Base-by-base conservation (phyloP, 2,113 vertebrate species). In the Indicator maculatus region DNA sequence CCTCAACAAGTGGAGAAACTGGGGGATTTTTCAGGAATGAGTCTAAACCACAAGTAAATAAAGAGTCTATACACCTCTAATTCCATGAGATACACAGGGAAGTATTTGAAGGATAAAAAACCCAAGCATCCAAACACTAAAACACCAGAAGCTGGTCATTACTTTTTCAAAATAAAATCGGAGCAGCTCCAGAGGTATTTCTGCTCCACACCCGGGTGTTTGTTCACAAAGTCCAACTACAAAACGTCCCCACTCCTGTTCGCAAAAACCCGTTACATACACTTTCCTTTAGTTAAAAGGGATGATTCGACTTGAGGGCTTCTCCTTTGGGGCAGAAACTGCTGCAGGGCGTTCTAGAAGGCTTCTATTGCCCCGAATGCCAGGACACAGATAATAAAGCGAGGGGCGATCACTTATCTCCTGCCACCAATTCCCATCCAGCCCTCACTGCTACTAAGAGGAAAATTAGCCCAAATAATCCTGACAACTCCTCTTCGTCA, bases 1-100 rank as follows among this genome's bases (percentile, higher is more conserved):
- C 79, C 28, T 65, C 2, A 1, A 21, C 19, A 13, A 23, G 41
- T 1, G 0, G 9, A 75, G 44, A 71, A 17, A 77, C 36, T 17
- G 27, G 28, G 75, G 85, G 56, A 61, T 73, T 76, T 93, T 41
- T 69, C 61, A 64, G 65, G 73, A 86, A 71, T 5, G 16, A 6
- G 41, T 6, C 27, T 53, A 50, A 71, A 50, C 6, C 31, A 53
- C n/a, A 61, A 36, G 28, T 16, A 69, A 95, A 67, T 8, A 53
- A 9, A 9, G 39, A 47, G 26, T 11, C 61, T 71, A 71, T n/a
- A 28, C 69, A 58, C 41, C 52, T 89, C 45, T 26, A 28, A 11
- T 50, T 36, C 19, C 2, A 21, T 8, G 16, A 86, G 60, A 36
- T 3, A 72, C 11, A 63, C 39, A 33, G 20, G 44, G 38, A 79